phyloP scores from a whole-genome alignment of 2,797 vertebrate genomes.

The Rachycentron canadum region DNA sequence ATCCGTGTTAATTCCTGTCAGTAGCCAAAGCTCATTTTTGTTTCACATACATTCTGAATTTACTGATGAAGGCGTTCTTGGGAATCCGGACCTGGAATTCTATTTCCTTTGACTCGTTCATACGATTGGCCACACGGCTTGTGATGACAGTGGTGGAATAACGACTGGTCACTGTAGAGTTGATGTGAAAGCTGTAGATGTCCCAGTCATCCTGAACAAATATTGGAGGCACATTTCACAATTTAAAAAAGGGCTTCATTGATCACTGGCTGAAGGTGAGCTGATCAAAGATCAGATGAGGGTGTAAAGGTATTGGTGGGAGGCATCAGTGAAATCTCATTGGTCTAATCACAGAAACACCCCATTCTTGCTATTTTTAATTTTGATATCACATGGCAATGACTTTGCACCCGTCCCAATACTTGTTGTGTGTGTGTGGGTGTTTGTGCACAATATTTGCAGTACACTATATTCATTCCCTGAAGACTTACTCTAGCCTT shows the following conservation, averaged over 20 bases:
- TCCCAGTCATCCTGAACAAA: constrained; percentile 81
- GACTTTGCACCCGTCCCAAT: not conserved
- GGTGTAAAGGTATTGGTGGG: constrained; percentile 6
- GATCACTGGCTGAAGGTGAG: constrained; percentile 17
- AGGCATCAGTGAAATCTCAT: constrained; percentile 17
- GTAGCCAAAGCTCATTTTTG: not conserved
- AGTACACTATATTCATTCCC: not conserved
- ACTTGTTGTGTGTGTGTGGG: not conserved
- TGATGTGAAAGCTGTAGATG: constrained; percentile 91
- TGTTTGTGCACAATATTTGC: not conserved
- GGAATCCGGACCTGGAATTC: constrained; percentile 92
- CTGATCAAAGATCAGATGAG: constrained; percentile 53
- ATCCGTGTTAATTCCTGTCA: not conserved
- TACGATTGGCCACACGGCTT: constrained; percentile 89
- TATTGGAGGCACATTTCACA: constrained; percentile 34
- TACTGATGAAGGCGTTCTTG: constrained; percentile 94
- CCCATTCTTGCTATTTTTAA: constrained; percentile 1
- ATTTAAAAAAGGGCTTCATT: not conserved
- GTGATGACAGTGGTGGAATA: constrained; percentile 91
- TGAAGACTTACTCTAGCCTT: not conserved
- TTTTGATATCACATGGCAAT: not conserved
- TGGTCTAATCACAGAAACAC: constrained; percentile 50
- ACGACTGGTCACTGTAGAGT: constrained; percentile 89
- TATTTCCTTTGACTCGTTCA: constrained; percentile 81
- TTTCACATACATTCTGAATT: constrained; percentile 91